These are phyloP conservation scores for Guaruba guarouba DNA, from an alignment of 2,113 vertebrate genomes.

Conservation along the genomic window DNA sequence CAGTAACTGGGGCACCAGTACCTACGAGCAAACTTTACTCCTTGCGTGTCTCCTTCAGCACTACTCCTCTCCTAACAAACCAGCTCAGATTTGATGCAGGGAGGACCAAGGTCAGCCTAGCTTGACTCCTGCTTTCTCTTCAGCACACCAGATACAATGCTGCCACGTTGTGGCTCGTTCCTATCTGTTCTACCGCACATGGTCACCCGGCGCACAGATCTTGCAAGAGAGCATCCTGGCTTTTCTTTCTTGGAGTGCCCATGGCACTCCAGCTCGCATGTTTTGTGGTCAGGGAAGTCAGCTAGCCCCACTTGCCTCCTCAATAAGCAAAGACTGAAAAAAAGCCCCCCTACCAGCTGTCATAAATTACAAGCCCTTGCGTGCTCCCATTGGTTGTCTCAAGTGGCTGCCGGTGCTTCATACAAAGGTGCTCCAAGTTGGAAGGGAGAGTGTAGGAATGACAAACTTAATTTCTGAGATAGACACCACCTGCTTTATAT, in stretches of 20 bases:
- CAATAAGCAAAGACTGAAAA: background rate
- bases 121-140: background rate
- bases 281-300: fast-evolving
- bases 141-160: slow-evolving; percentile 67
- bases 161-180: slow-evolving; percentile 63
- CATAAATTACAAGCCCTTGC: background rate
- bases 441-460: background rate
- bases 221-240: background rate
- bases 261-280: fast-evolving
- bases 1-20: background rate
- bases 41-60: fast-evolving
- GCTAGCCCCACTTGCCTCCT: background rate
- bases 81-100: background rate
- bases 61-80: background rate
- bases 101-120: slow-evolving; percentile 26
- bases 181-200: slow-evolving; percentile 5
- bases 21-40: background rate
- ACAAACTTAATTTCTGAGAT: background rate
- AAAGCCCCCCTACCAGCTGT: background rate
- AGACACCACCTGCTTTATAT: fast-evolving
- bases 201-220: fast-evolving
- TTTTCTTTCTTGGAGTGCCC: background rate
- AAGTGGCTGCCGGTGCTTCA: fast-evolving
- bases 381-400: fast-evolving
- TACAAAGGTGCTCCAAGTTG: background rate